Base-by-base conservation (phyloP, 2,113 vertebrate species). In the Lampris megalopsis region DNA sequence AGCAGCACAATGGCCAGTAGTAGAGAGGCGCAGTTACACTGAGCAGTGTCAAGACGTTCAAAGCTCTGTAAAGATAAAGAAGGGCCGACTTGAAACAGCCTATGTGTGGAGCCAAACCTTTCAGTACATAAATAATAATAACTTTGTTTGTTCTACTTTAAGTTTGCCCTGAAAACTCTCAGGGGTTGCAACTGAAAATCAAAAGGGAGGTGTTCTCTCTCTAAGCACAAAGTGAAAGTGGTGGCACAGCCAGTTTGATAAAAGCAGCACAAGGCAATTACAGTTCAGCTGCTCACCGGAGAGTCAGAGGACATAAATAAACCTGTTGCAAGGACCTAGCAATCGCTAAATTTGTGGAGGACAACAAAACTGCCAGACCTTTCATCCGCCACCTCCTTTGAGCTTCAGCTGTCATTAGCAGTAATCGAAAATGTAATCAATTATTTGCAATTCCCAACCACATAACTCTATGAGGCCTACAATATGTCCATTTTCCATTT, bases 221-320 rank as follows among this genome's bases (percentile, higher is more conserved):
- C 1, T 2, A 2, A 37, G 69, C 9, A 9, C 24, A 2, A 81
- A 79, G 77, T 73, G 72, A 80, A 87, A 47, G 85, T 84, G 75
- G 73, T 75, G 75, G 78, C 64, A 48, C 50, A 67, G 67, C 64
- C 45, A 84, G 66, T 82, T 90, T 91, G 86, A 89, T 89, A 80
- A 89, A 71, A 87, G 85, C 80, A 84, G 90, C 80, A 87, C 81
- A 72, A 81, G 76, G 74, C 83, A 87, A 91, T 91, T 90, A 85
- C 75, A 89, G 71, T 81, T 85, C 80, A 86, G 83, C 73, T 67
- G 58, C 71, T 80, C 84, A 75, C 65, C 62, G 53, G 82, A 87
- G 83, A 86, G 82, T 76, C 79, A 76, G 75, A 90, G 80, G 62
- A 75, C 81, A 64, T 85, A 85, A 24, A 24, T 24, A 24, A 24